Conservation (phyloP, 2,888 invertebrate species). For the Agrypnus murinus region DNA sequence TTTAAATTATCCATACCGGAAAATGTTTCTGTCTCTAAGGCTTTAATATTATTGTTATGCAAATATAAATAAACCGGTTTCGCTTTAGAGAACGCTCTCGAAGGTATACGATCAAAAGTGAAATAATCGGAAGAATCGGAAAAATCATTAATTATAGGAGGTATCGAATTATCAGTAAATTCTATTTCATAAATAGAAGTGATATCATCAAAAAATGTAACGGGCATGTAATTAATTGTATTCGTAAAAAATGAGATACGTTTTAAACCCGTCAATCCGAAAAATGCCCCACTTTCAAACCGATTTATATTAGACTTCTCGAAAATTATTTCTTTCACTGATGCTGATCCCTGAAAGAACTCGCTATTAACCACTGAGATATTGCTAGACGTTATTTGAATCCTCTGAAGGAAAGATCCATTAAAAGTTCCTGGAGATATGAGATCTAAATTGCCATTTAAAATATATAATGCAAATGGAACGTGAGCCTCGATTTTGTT, state of each 20-base stretch:
- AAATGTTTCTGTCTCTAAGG: not conserved
- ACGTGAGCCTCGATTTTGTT: not conserved
- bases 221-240: not conserved
- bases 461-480: not conserved
- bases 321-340: not conserved
- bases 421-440: not conserved
- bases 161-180: constrained; percentile 1
- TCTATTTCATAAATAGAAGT: not conserved
- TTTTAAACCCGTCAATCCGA: not conserved
- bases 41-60: not conserved
- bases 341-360: not conserved
- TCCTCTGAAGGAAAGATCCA: not conserved
- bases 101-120: constrained; percentile 8
- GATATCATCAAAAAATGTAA: not conserved
- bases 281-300: not conserved
- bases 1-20: not conserved
- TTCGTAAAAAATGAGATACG: not conserved
- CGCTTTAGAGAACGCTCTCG: not conserved
- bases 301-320: not conserved
- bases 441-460: constrained; percentile 1
- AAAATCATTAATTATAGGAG: not conserved
- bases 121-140: not conserved
- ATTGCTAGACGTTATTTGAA: constrained; percentile 11
- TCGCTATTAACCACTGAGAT: not conserved
- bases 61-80: not conserved